Conservation (phyloP, 2,113 vertebrate species). For the Piaya cayana region DNA sequence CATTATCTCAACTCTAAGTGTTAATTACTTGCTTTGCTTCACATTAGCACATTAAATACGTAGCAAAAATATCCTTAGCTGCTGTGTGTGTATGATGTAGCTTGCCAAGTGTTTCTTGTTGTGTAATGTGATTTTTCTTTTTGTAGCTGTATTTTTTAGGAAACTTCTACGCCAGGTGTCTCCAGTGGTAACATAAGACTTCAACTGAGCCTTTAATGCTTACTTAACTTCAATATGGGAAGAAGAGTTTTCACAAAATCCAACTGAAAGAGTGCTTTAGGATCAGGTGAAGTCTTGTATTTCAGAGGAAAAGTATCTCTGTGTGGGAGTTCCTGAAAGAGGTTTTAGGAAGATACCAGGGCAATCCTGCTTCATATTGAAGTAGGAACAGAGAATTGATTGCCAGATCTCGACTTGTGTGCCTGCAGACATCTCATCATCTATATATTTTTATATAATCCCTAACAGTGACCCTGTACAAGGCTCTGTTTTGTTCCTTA, state of each 20-base stretch:
- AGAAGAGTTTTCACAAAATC: not conserved
- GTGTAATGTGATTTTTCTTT: not conserved
- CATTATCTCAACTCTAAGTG: not conserved
- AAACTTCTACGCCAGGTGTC: not conserved
- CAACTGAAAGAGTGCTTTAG: not conserved
- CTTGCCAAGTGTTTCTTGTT: not conserved
- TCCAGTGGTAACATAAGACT: not conserved
- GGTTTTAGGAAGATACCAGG: not conserved
- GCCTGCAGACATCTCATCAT: not conserved
- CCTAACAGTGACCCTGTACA: not conserved
- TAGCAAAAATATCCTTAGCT: not conserved
- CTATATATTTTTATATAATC: not conserved
- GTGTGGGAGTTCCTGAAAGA: not conserved
- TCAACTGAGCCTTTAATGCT: not conserved
- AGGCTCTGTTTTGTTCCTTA: not conserved
- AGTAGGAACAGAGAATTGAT: not conserved
- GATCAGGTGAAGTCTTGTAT: not conserved
- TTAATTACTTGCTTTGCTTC: constrained; percentile 18
- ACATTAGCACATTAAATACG: not conserved
- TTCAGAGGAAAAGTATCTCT: not conserved
- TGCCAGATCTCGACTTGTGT: not conserved
- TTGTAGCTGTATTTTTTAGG: not conserved
- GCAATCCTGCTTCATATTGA: not conserved
- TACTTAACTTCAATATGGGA: not conserved
- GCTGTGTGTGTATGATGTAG: not conserved